These are phyloP conservation scores for Hydractinia echinata DNA, from an alignment of 30 jellyfish, hydroid and myxozoan genomes.

Conservation along the genomic window DNA sequence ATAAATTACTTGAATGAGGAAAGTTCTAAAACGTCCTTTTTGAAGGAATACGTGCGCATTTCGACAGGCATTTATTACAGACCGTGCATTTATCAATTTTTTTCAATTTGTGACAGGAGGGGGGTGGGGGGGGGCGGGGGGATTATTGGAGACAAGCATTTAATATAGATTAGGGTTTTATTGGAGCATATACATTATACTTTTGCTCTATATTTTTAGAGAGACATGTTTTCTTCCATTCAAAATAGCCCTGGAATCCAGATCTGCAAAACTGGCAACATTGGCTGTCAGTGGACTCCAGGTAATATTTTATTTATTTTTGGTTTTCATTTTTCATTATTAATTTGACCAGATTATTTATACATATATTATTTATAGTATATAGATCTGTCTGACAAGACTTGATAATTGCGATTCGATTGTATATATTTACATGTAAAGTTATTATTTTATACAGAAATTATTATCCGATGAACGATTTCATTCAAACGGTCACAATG, in stretches of 20 bases:
- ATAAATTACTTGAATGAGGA: too few relatives aligned
- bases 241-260: slow-evolving; percentile 93
- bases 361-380: too few relatives aligned
- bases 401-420: not conserved
- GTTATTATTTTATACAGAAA: slow-evolving; percentile 34
- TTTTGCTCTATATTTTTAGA: slow-evolving; percentile 36
- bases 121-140: too few relatives aligned
- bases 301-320: slow-evolving; percentile 38
- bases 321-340: not conserved
- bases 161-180: too few relatives aligned
- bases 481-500: slow-evolving; percentile 69
- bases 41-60: too few relatives aligned
- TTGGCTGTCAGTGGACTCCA: slow-evolving; percentile 94
- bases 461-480: slow-evolving; percentile 90
- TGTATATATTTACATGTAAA: not conserved
- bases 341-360: not conserved
- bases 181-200: not conserved
- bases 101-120: too few relatives aligned
- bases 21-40: too few relatives aligned
- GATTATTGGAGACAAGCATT: too few relatives aligned
- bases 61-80: too few relatives aligned
- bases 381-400: not conserved
- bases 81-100: too few relatives aligned
- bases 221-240: slow-evolving; percentile 90
- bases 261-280: slow-evolving; percentile 84